These are phyloP conservation scores for Myxocyprinus asiaticus DNA, from an alignment of 2,113 vertebrate genomes.

Conservation along the genomic window DNA sequence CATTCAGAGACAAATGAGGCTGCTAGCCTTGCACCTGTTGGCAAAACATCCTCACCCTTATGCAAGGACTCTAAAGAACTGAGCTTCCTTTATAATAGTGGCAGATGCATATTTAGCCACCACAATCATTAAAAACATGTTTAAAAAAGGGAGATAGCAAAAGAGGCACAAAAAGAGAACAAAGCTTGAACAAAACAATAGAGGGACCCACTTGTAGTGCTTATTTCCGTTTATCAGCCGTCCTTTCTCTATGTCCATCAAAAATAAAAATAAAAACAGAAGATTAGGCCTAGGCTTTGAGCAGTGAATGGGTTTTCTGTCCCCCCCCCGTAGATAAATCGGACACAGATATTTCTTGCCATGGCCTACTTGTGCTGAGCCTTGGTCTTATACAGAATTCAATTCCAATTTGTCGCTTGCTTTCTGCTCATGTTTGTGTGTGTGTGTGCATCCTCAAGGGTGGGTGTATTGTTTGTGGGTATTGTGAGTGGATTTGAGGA, in stretches of 20 bases:
- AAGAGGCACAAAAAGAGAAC: not conserved
- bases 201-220: not conserved
- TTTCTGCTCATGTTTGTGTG: slow-evolving; percentile 25
- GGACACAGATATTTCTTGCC: slow-evolving; percentile 33
- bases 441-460: slow-evolving; percentile 35
- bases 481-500: slow-evolving; percentile 63
- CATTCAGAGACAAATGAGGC: slow-evolving; percentile 42
- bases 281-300: slow-evolving; percentile 33
- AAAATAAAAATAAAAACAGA: not conserved
- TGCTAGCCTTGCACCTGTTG: slow-evolving; percentile 47
- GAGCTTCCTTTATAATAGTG: slow-evolving; percentile 1
- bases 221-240: slow-evolving; percentile 15
- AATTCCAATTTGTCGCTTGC: slow-evolving; percentile 41
- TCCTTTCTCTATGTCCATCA: slow-evolving; percentile 24
- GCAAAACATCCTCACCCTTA: slow-evolving; percentile 35
- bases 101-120: not conserved
- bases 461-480: slow-evolving; percentile 47
- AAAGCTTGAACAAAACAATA: slow-evolving; percentile 27
- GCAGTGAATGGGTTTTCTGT: not conserved
- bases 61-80: slow-evolving; percentile 6
- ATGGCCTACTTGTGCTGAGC: slow-evolving; percentile 40
- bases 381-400: slow-evolving; percentile 46
- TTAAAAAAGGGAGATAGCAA: not conserved
- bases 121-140: not conserved
- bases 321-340: slow-evolving; percentile 31